Percentiles rank a stretch among this genome's conserved stretches.
Evolutionary conservation across 2,888 invertebrate genomes (phyloP).

Genomic region (Prosapia bicincta): DNA sequence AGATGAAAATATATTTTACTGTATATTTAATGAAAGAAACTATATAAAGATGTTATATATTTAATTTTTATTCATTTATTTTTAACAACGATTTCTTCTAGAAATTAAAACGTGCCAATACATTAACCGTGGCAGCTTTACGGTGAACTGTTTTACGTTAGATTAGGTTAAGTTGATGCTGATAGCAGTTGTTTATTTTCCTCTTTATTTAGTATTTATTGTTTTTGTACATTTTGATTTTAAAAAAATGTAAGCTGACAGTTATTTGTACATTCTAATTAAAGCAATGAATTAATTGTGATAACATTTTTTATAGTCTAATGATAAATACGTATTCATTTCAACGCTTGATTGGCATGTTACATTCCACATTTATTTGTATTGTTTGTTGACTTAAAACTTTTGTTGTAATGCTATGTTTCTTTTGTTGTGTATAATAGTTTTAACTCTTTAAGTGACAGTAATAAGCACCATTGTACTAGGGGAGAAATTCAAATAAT

Average conservation of each 20-base stretch:
- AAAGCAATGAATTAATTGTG: background rate
- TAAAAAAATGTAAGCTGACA: background rate
- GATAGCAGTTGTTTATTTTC: background rate
- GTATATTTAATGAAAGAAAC: background rate
- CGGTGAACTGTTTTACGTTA: background rate
- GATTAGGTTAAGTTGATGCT: background rate
- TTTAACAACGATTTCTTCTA: background rate
- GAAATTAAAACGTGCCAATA: background rate
- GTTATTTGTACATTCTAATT: background rate
- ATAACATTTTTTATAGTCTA: background rate
- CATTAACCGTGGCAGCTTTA: background rate
- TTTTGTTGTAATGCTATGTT: background rate
- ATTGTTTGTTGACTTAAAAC: background rate
- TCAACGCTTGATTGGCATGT: background rate
- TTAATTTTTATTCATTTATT: background rate
- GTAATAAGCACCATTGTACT: no score
- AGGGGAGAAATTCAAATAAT: no score
- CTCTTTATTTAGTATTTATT: background rate
- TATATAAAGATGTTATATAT: background rate
- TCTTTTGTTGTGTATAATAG: background rate
- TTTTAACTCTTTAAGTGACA: no score
- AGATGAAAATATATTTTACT: background rate
- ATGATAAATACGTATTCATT: background rate
- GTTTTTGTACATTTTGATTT: background rate
- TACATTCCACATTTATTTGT: background rate